Evolutionary conservation across 2,797 vertebrate genomes (phyloP), one percentile per base, ranked within the genome.

Genomic region (Peromyscus melanophrys): DNA sequence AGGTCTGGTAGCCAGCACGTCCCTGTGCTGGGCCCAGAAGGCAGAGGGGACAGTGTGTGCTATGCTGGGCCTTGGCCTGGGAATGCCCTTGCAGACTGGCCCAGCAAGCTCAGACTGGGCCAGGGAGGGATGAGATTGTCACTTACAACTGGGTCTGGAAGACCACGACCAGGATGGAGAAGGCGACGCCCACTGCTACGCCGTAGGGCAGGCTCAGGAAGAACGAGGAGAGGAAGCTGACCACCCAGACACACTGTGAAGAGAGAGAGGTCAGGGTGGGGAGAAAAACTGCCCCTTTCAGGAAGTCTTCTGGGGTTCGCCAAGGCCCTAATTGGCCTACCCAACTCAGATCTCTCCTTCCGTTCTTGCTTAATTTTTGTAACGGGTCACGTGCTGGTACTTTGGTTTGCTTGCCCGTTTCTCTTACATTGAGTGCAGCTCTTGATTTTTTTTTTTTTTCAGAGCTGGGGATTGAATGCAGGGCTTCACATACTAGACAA

Each of bases 141-240:
- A 99, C 99, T 99, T 98, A 99, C 99, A 99, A 99, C 92, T 99
- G 99, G 65, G 99, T 99, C 96, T 99, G 99, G 98, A 99, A 99
- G 97, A 99, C 98, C 92, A 99, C 99, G 0, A 99, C 99, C 91
- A 99, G 99, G 94, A 99, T 96, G 3, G 99, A 99, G 97, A 99
- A 99, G 84, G 99, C 98, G 59, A 99, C 99, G 8, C 99, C 99
- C 21, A 99, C 99, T 0, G 99, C 99, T 2, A 99, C 99, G 17
- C 99, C 99, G 0, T 99, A 99, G 0, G 99, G 99, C 92, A 99
- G 98, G 96, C 99, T 99, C 96, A 99, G 99, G 98, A 99, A 99
- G 98, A 99, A 99, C 0, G 99, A 99, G 6, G 99, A 99, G 89
- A 99, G 97, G 98, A 99, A 99, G 75, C 99, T 99, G 97, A 99